Evolutionary conservation across 2,113 vertebrate species (phyloP), one percentile per base, ranked within the genome.

Genomic region (Tupaia chinensis): DNA sequence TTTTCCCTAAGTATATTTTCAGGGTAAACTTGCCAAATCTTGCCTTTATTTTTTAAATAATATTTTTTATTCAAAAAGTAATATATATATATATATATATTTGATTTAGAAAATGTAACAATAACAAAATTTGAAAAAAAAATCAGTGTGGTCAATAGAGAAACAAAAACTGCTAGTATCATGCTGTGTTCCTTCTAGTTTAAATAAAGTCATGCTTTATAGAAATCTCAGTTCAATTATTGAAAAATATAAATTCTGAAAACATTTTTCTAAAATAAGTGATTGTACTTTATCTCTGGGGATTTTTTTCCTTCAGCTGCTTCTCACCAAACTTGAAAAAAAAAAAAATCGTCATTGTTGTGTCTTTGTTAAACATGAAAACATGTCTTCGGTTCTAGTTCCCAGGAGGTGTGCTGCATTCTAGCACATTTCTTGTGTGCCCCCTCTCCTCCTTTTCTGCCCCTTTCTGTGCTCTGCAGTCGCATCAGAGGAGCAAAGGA

Each of bases 231-330:
- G 80, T 72, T 93, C 23, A 77, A 65, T 76, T 65, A 27, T 29
- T 25, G 58, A 29, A 92, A 92, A 87, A 84, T 87, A 66, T 91
- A 92, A 87, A n/a, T 80, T 17, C n/a, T 77, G 23, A 78, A 92
- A 66, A n/a, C 1, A 77, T 84, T 89, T 89, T 34, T 13, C 66
- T 78, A 63, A 89, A 93, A 92, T 77, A 81, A 78, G 19, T 54
- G 29, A 74, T 84, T 20, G 58, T 87, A 78, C 85, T 60, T 68
- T 72, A 72, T 82, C n/a, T 78, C 53, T 16, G 93, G 16, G 15
- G 63, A 56, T 86, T 73, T 17, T 91, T 27, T 72, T 72, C 76
- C 23, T 96, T 56, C 15, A 82, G 86, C 60, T 88, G 13, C 61
- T 66, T 94, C 7, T 97, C 89, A 53, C 23, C 14, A 58, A 72